These are phyloP conservation scores for Leucoma salicis DNA, from an alignment of 2,888 invertebrate genomes.

Conservation along the genomic window DNA sequence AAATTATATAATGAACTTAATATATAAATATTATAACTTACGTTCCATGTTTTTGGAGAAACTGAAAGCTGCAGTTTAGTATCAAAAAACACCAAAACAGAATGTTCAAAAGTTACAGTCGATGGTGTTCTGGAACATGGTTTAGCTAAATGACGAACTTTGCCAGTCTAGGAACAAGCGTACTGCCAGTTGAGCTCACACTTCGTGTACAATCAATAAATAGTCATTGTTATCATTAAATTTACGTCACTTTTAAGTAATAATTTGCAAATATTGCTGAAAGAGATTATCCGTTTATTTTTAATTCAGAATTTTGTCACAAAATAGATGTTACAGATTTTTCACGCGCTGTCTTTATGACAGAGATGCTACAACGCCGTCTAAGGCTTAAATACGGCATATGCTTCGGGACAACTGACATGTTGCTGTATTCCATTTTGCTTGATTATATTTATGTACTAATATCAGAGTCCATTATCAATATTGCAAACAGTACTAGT, in stretches of 20 bases:
- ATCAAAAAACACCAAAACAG: background rate
- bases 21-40: conserved; percentile 16
- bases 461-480: too few species aligned
- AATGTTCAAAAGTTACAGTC: conserved; percentile 17
- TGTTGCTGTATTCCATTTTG: background rate
- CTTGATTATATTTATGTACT: background rate
- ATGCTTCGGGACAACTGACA: background rate
- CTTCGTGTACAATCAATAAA: conserved; percentile 43
- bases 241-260: conserved; percentile 21
- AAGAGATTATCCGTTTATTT: conserved; percentile 9
- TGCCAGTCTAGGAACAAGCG: conserved; percentile 25
- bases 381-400: conserved; percentile 1
- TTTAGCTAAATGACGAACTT: conserved; percentile 24
- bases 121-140: conserved; percentile 28
- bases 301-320: background rate
- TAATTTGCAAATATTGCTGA: conserved; percentile 23
- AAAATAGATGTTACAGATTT: background rate
- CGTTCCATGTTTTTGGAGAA: conserved; percentile 22
- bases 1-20: too few species aligned
- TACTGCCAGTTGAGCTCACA: conserved; percentile 34
- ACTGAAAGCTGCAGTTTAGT: conserved; percentile 6
- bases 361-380: background rate
- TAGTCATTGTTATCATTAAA: conserved; percentile 27
- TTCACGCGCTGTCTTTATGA: background rate
- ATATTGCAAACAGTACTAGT: too few species aligned